A percentile compares a stretch with the other conserved stretches of the same genome.
Conservation (phyloP, 2,888 invertebrate genomes). For the Parasteatoda lunata region DNA sequence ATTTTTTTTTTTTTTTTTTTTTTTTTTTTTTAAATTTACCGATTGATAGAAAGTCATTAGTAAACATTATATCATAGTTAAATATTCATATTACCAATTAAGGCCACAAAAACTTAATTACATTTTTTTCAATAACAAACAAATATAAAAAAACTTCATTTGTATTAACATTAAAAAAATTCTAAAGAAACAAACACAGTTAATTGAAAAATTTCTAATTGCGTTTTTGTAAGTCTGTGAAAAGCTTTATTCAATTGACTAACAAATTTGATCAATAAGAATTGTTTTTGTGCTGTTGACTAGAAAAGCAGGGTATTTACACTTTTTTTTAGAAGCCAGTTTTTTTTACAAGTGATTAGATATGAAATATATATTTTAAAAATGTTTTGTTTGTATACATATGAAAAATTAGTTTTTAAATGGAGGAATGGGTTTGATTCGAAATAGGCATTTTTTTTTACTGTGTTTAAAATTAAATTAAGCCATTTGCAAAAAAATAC, state of each 20-base stretch:
- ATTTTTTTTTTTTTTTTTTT: too few relatives aligned
- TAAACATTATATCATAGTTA: constrained; percentile 15
- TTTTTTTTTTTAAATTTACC: too few relatives aligned
- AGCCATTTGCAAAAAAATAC: too few relatives aligned
- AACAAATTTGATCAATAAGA: constrained; percentile 1
- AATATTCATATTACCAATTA: constrained; percentile 48
- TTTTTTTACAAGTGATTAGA: not conserved
- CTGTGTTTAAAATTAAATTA: too few relatives aligned
- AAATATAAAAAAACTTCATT: constrained; percentile 23
- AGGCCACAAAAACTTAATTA: constrained; percentile 50
- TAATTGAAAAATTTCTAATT: not conserved
- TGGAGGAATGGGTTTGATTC: too few relatives aligned
- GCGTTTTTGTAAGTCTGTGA: not conserved
- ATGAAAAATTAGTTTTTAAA: too few relatives aligned
- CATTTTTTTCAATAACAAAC: constrained; percentile 11
- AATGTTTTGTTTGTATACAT: too few relatives aligned
- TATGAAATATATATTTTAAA: not conserved
- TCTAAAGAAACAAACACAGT: not conserved
- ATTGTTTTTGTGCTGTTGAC: not conserved
- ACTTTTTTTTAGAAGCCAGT: not conserved
- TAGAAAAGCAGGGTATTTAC: not conserved
- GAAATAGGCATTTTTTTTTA: too few relatives aligned
- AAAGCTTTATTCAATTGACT: not conserved
- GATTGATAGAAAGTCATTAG: not conserved
- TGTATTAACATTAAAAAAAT: not conserved